These are phyloP conservation scores for Drosophila antonietae DNA, from an alignment of 2,888 invertebrate genomes.

Conservation along the genomic window DNA sequence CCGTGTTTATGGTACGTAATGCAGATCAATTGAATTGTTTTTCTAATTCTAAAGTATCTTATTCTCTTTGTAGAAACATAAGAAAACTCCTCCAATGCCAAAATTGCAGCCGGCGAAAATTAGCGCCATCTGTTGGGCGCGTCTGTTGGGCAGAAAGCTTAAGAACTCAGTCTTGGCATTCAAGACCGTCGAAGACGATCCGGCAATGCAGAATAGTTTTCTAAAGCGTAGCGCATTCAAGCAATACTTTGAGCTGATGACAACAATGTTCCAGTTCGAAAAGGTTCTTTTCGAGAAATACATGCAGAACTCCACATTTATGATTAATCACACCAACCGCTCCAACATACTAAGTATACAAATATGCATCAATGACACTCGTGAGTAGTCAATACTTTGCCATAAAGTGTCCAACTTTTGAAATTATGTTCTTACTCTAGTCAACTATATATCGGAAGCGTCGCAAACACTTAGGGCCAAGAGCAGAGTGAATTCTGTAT, in stretches of 20 bases:
- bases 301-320: slow-evolving; percentile 87
- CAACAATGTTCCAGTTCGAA: slow-evolving; percentile 91
- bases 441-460: slow-evolving; percentile 71
- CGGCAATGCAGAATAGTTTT: slow-evolving; percentile 87
- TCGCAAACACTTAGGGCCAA: slow-evolving; percentile 64
- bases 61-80: slow-evolving; percentile 25
- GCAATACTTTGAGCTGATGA: slow-evolving; percentile 91
- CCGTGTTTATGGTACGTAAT: slow-evolving; percentile 88
- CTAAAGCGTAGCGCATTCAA: slow-evolving; percentile 91
- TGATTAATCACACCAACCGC: slow-evolving; percentile 89
- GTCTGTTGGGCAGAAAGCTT: slow-evolving; percentile 91
- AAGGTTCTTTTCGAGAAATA: slow-evolving; percentile 90
- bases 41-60: not conserved
- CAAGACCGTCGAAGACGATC: slow-evolving; percentile 86
- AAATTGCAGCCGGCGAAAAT: slow-evolving; percentile 92
- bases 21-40: rapidly evolving
- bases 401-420: too few relatives aligned
- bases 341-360: slow-evolving; percentile 88
- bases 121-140: slow-evolving; percentile 94
- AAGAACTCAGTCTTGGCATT: slow-evolving; percentile 93
- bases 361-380: slow-evolving; percentile 80
- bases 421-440: slow-evolving; percentile 39
- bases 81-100: slow-evolving; percentile 85
- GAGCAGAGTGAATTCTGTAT: slow-evolving; percentile 16
- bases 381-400: slow-evolving; percentile 53